A percentile compares a stretch with the other conserved stretches of the same genome.
Conservation (phyloP, 2,797 vertebrate species). For the Carduelis carduelis region DNA sequence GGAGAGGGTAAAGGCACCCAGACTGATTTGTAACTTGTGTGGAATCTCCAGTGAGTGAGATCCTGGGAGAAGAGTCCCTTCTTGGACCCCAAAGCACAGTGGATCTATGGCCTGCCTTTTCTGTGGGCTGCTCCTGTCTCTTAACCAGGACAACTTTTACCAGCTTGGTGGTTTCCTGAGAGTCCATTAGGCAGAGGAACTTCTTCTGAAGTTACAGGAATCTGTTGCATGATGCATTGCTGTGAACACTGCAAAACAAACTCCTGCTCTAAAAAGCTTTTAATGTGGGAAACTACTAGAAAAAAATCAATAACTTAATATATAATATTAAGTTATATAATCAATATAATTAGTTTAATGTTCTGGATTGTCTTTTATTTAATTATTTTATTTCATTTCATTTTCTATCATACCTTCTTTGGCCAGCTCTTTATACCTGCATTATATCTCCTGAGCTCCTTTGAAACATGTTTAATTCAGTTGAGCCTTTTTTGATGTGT, state of each 20-base stretch:
- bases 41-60: not conserved
- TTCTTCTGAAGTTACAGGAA: not conserved
- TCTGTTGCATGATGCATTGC: not conserved
- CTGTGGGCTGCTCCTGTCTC: not conserved
- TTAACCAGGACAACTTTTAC: not conserved
- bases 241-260: not conserved
- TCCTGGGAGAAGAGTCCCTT: not conserved
- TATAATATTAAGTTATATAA: too few relatives aligned
- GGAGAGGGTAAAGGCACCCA: not conserved
- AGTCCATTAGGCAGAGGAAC: not conserved
- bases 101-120: not conserved
- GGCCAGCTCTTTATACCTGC: not conserved
- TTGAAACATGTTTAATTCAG: not conserved
- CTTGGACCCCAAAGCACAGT: not conserved
- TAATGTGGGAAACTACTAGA: not conserved
- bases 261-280: not conserved
- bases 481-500: not conserved
- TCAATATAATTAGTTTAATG: not conserved
- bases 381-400: not conserved
- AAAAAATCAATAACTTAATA: not conserved
- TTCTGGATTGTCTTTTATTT: not conserved
- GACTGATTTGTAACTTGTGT: not conserved
- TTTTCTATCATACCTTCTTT: not conserved
- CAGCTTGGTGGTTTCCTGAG: not conserved
- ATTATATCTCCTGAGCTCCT: not conserved